Percentiles rank a stretch among this genome's conserved stretches.
These are phyloP conservation scores for Gyrodactylus bullatarudis DNA, from an alignment of 1,140 invertebrate genomes.

Conservation along the genomic window DNA sequence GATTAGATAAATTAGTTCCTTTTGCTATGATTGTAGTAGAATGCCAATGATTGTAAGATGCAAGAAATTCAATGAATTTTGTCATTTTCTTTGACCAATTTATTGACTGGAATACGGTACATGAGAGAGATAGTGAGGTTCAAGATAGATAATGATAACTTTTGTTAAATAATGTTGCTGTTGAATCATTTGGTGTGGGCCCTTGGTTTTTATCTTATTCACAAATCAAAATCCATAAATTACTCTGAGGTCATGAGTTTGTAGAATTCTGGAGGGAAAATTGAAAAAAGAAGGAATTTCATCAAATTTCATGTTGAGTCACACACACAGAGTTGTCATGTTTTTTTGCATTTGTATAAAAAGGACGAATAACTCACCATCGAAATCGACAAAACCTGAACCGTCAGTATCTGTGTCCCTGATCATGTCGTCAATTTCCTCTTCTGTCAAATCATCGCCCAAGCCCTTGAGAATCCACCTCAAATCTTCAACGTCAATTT, in stretches of 20 bases:
- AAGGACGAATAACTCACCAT: constrained; percentile 17
- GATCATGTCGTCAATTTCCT: constrained; percentile 23
- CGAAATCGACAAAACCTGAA: constrained; percentile 21
- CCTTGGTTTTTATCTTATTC: too few relatives aligned
- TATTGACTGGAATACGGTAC: too few relatives aligned
- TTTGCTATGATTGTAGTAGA: too few relatives aligned
- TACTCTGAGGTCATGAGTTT: constrained; percentile 6
- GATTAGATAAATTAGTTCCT: too few relatives aligned
- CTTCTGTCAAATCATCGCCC: constrained; percentile 19
- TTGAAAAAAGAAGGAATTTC: neutral
- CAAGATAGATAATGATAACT: too few relatives aligned
- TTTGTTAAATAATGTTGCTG: too few relatives aligned
- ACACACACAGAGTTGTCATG: neutral
- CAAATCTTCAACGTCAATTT: constrained; percentile 17
- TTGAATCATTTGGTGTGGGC: too few relatives aligned
- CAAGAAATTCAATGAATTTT: too few relatives aligned
- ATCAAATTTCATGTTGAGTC: neutral
- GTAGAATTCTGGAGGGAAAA: constrained; percentile 4
- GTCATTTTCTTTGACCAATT: too few relatives aligned
- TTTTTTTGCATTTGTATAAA: neutral
- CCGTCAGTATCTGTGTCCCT: constrained; percentile 20
- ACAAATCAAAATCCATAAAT: too few relatives aligned
- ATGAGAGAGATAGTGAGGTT: too few relatives aligned
- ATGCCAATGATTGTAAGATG: too few relatives aligned
- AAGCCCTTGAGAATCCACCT: constrained; percentile 18